Base-by-base conservation (phyloP, 2,113 vertebrate genomes). In the Mellivora capensis region DNA sequence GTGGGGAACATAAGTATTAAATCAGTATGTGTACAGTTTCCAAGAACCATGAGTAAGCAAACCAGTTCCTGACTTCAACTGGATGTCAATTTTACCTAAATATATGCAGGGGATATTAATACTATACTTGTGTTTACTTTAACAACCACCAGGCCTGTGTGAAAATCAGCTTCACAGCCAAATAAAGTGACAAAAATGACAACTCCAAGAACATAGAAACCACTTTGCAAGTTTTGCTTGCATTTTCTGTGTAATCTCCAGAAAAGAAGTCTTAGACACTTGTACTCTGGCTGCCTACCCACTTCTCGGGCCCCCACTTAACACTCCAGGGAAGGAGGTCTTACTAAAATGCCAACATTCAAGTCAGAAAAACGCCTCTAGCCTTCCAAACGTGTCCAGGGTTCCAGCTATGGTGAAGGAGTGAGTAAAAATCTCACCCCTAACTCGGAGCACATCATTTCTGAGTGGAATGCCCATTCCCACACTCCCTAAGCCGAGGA, bases 81-180 rank as follows among this genome's bases (percentile, higher is more conserved):
- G 93, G 91, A 97, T 97, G 97, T 96, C 94, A 98, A 76, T 96
- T 96, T 95, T 92, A 80, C 93, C 91, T 93, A 98, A 98, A 97
- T 97, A 97, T 95, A 98, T 98, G 97, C 97, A 96, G 85, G 67
- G 90, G 93, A 98, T 98, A 98, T 98, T 98, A 98, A 98, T 98
- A 96, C 97, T 97, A 89, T 95, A 93, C 97, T 97, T 89, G 94
- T 98, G 98, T 98, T 98, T 98, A 98, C 97, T 98, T 97, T 98
- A 96, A 98, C 97, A 98, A 44, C 96, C 97, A 93, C 97, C 95
- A 96, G 91, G 94, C 94, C 93, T 98, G 98, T 98, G 97, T 98
- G 98, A 98, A 98, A 98, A 98, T 96, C 97, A 98, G 90, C 95
- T 98, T 98, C 95, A 69, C 97, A 98, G 98, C 97, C 97, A 98